These are phyloP conservation scores for Hesperophylax magnus DNA, from an alignment of 1,140 invertebrate genomes.

Conservation along the genomic window DNA sequence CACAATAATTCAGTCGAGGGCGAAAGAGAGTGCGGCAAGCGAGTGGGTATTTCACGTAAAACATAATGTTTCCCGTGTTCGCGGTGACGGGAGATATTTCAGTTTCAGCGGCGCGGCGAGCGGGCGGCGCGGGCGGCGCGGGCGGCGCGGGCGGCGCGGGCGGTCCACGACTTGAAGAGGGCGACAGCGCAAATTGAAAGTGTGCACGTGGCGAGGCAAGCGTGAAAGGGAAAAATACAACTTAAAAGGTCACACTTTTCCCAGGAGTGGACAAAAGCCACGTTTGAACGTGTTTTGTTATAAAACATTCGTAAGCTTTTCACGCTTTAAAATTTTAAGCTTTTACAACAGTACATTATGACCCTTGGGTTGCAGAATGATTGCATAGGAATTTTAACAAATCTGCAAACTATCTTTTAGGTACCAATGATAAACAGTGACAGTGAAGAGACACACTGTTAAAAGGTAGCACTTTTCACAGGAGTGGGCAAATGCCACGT, in stretches of 20 bases:
- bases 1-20: background rate
- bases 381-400: no score
- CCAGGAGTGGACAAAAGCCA: background rate
- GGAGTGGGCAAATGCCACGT: no score
- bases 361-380: no score
- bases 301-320: no score
- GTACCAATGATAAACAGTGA: no score
- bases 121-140: background rate
- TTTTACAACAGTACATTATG: no score
- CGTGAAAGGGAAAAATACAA: background rate
- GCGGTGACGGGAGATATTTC: slow-evolving; percentile 24
- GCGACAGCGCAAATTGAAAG: slow-evolving; percentile 20
- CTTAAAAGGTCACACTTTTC: background rate
- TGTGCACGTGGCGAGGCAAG: background rate
- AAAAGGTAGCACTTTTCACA: no score
- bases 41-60: slow-evolving; percentile 13
- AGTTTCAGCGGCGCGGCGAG: background rate
- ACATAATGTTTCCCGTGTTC: slow-evolving; percentile 19
- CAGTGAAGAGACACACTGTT: no score
- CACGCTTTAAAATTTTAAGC: no score
- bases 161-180: background rate
- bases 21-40: background rate
- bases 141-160: background rate
- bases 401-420: no score
- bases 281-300: no score